Evolutionary conservation across 2,888 invertebrate species (phyloP), one percentile per base, ranked within the genome.

Genomic region (Autographa pulchrina): DNA sequence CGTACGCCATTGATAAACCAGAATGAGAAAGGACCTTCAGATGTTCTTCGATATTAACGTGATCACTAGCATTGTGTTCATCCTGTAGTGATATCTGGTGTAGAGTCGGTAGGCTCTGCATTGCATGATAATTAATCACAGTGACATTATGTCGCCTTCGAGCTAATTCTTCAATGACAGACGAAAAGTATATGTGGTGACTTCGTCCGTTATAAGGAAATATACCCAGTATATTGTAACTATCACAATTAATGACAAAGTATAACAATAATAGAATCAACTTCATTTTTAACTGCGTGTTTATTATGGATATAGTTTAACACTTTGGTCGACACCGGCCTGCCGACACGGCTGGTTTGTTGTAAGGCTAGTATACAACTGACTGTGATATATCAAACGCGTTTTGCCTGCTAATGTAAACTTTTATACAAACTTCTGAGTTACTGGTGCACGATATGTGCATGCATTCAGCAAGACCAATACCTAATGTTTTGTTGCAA

Each of bases 121-220:
- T 60, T 0, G 93, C 91, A 66, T 92, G 92, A 38, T 90, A 83
- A 63, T 93, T 89, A 5, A 93, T 82, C 13, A 92, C 88, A 5
- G 88, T 91, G 14, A 93, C 86, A 35, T 90, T 79, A 73, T 93
- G 91, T 6, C 90, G 88, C 61, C 85, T 86, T 16, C 77, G 76
- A 8, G 90, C 90, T 60, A 93, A 79, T 52, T 86, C 88, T 71
- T 87, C 85, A 9, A 90, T 41, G 14, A 79, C 25, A 14, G 63
- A 20, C 20, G 70, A 58, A 52, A 61, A 77, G 56, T 81, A 80
- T 60, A 89, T 85, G 64, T 89, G 87, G 74, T 90, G 89, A 54
- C 90, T 90, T 54, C 84, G 81, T 11, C 90, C 90, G 60, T 88
- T 83, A 65, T 89, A 84, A 0, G 88, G 87, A 61, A 90, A 90